These are phyloP conservation scores for Ctenopoma kingsleyae DNA, from an alignment of 2,797 vertebrate species.

Conservation along the genomic window DNA sequence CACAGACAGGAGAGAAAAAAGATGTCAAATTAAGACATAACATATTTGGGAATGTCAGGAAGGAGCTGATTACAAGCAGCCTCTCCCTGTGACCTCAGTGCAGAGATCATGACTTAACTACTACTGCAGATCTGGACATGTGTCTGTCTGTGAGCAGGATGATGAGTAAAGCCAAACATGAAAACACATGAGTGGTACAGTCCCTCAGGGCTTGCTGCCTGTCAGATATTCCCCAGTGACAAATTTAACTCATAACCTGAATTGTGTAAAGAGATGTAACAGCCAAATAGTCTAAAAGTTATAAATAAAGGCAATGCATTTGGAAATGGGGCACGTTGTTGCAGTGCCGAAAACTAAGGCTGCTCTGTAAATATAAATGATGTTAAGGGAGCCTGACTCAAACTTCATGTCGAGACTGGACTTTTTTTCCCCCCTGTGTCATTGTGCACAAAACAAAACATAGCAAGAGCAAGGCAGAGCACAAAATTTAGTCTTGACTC, in stretches of 20 bases:
- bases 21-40: conserved; percentile 34
- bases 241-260: conserved; percentile 30
- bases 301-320: not conserved
- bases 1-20: not conserved
- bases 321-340: not conserved
- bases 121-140: conserved; percentile 67
- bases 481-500: not conserved
- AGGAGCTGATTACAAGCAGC: conserved; percentile 33
- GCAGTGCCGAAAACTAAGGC: conserved; percentile 1
- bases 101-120: conserved; percentile 37
- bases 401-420: not conserved
- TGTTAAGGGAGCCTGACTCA: not conserved
- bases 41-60: conserved; percentile 30
- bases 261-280: conserved; percentile 20
- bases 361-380: not conserved
- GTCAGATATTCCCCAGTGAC: conserved; percentile 13
- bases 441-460: not conserved
- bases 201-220: conserved; percentile 35
- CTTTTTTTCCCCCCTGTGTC: not conserved
- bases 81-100: conserved; percentile 54
- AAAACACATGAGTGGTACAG: conserved; percentile 48
- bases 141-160: conserved; percentile 36
- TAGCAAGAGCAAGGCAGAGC: not conserved
- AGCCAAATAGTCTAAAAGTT: not conserved
- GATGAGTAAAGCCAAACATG: conserved; percentile 69